A percentile compares a stretch with the other conserved stretches of the same genome.
phyloP scores from a whole-genome alignment of 2,113 vertebrate species.

The Alaudala cheleensis region DNA sequence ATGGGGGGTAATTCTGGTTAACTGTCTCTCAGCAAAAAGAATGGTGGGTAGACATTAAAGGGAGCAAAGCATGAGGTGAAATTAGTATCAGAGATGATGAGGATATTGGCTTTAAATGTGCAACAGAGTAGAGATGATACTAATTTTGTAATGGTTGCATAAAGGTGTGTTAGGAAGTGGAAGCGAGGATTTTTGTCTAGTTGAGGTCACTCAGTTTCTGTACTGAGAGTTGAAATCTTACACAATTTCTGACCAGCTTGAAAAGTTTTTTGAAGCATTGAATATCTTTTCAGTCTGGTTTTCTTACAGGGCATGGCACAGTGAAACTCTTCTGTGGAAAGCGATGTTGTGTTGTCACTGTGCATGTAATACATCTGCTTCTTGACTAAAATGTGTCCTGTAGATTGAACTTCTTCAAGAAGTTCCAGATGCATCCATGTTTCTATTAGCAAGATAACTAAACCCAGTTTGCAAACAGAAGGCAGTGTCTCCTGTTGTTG shows the following conservation, averaged over 20 bases:
- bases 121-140: background rate
- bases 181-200: background rate
- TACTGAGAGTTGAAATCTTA: background rate
- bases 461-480: background rate
- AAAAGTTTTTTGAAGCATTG: background rate
- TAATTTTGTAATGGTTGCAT: background rate
- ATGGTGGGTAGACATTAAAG: background rate
- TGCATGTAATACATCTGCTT: background rate
- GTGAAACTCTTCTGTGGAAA: background rate
- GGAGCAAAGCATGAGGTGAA: background rate
- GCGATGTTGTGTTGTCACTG: background rate
- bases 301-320: background rate
- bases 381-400: background rate
- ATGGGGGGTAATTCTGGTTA: background rate
- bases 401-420: background rate
- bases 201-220: background rate
- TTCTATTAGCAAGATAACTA: background rate
- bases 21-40: background rate
- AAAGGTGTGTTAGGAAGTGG: background rate
- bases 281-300: background rate
- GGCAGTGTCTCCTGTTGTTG: background rate
- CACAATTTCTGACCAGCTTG: background rate
- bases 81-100: background rate
- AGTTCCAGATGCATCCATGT: background rate
- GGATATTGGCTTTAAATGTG: background rate